These are phyloP conservation scores for Delphinus delphis DNA, from an alignment of 2,113 vertebrate genomes.

Conservation along the genomic window DNA sequence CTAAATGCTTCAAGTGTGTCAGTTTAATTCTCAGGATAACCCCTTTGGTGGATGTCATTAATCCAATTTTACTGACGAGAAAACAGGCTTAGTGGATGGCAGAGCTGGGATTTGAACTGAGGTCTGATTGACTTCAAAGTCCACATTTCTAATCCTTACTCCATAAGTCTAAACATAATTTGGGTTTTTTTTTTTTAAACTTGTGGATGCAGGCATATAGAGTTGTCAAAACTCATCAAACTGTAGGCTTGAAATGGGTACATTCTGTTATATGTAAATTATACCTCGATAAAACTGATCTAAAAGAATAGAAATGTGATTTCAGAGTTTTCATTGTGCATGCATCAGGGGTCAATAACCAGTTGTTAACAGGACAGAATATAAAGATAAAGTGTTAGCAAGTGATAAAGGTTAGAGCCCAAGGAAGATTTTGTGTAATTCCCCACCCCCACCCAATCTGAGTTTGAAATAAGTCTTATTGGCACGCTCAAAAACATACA, in stretches of 20 bases:
- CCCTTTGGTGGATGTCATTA: not conserved
- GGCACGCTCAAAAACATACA: not conserved
- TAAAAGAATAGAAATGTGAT: not conserved
- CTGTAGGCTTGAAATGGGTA: not conserved
- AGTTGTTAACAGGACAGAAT: not conserved
- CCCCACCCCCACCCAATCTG: not conserved
- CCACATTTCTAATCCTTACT: not conserved
- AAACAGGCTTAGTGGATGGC: not conserved
- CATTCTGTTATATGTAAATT: not conserved
- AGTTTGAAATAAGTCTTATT: not conserved
- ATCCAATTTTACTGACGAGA: not conserved
- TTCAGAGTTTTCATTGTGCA: conserved; percentile 30
- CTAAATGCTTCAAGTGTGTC: not conserved
- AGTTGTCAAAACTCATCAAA: not conserved
- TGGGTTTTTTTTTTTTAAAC: not conserved
- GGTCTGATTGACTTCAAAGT: not conserved
- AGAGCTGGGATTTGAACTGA: not conserved
- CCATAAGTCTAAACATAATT: not conserved
- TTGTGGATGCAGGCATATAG: not conserved
- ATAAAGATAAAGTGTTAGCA: conserved; percentile 34
- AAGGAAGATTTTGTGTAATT: conserved; percentile 23
- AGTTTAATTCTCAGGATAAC: not conserved
- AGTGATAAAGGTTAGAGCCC: conserved; percentile 1
- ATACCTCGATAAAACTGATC: not conserved
- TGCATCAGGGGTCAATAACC: conserved; percentile 27